Evolutionary conservation across 1,140 invertebrate genomes (phyloP), one percentile per base, ranked within the genome.

Genomic region (Drosophila trapezifrons): DNA sequence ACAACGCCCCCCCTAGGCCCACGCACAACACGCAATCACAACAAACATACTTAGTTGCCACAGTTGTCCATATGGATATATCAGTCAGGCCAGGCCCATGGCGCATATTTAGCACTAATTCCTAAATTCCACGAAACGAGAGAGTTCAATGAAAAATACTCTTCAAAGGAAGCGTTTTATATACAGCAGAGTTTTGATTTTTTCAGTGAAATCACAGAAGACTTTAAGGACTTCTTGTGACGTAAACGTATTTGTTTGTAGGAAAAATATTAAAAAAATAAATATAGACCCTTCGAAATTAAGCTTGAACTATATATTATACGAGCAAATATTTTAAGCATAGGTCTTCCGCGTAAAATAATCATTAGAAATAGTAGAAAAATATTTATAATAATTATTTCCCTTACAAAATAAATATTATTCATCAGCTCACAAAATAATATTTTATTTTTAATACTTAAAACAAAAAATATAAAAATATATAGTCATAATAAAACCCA

Each of bases 1-100:
- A 47, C 52, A 47, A 37, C 20, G 27, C 18, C 49, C 17, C 10
- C 29, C 13, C 13, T 17, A 12, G 6, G 27, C n/a, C 17, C 56
- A 70, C 63, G 42, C 37, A 58, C 17, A 54, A 13, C 52, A 37
- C 37, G 22, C 46, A 60, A 60, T 72, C 67, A 52, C 27, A 52
- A 29, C 45, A 59, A 37, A 57, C 45, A 51, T 22, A 52, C 40
- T 43, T 58, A 29, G 37, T 32, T 40, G 15, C 45, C 56, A 37
- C 43, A 20, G 56, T 47, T 29, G 27, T 32, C 40, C 42, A 57
- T 71, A 58, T 71, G 45, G 45, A 35, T 20, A 20, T 43, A 43
- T 67, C n/a, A 22, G 13, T 17, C 20, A 15, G 2, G n/a, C 25
- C 20, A 15, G 2, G n/a, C 9, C 43, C 8, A 32, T 22, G 22